phyloP scores from a whole-genome alignment of 1,140 invertebrate genomes.

The Scaptomyza graminum region DNA sequence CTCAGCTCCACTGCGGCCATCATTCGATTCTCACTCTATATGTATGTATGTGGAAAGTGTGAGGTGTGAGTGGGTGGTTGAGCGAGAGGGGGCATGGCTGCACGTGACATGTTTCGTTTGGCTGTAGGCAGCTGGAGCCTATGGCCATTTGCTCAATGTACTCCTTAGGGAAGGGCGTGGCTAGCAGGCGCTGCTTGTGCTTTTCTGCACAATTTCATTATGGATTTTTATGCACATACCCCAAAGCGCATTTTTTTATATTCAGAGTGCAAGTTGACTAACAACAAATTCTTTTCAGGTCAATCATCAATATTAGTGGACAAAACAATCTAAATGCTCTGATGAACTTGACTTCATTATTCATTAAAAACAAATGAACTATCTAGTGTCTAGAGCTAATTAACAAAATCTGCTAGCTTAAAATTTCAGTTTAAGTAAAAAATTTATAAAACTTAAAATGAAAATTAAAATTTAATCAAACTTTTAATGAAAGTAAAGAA shows the following conservation, averaged over 20 bases:
- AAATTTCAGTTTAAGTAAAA: no score
- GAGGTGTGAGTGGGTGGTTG: background rate
- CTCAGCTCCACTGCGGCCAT: conserved; percentile 8
- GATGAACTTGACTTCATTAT: no score
- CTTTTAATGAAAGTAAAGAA: no score
- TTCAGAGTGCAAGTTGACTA: background rate
- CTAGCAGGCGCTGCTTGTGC: background rate
- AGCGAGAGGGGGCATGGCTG: background rate
- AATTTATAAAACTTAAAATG: no score
- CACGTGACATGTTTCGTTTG: conserved; percentile 40
- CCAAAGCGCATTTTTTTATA: background rate
- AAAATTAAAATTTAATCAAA: no score
- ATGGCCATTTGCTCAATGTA: conserved; percentile 13
- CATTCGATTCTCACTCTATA: background rate
- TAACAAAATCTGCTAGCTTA: no score
- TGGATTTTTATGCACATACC: conserved; percentile 40
- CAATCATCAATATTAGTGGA: no score
- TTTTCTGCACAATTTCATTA: conserved; percentile 58
- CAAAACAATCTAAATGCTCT: no score
- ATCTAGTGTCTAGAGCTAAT: no score
- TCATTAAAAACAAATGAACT: no score
- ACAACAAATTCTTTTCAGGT: no score
- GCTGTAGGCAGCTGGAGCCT: conserved; percentile 14
- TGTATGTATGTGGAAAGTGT: conserved; percentile 1
- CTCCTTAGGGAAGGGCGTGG: conserved; percentile 15